Base-by-base conservation (phyloP, 1,140 invertebrate species). In the Papilio polytes region DNA sequence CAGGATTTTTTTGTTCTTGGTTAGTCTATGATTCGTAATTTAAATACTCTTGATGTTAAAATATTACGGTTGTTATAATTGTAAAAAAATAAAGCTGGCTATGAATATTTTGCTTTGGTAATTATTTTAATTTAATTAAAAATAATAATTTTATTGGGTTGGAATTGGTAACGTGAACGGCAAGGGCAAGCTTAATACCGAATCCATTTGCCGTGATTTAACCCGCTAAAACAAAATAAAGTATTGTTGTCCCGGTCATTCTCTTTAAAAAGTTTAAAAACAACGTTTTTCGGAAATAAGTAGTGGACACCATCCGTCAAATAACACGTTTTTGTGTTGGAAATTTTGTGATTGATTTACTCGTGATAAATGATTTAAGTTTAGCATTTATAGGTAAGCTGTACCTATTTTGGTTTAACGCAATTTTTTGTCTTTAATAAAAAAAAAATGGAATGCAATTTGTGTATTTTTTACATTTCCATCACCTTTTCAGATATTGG, bases 401-500 rank as follows among this genome's bases (percentile, higher is more conserved):
- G 22, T 63, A 70, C 63, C 63, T 70, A 70, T 70, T 70, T 70
- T 36, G 63, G 20, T 70, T 36, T 70, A 70, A 22, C 22, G 63
- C 63, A 70, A 63, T n/a, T 70, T n/a, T 70, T 70, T 70, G 31
- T 70, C 63, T 70, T 36, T 70, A 70, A 18, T 70, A 70, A 70
- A 70, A 70, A 70, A 70, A 31, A 36, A 3, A 6, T 70, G 1
- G 10, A 31, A 70, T 70, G 59, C 22, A 66, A 13, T 13, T 70
- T 15, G 3, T 63, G 36, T 70, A 18, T 6, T 36, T 70, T 36
- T 70, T 70, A 31, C 22, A 31, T 70, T 70, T 31, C n/a, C 53
- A n/a, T 18, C 51, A 53, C 51, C 36, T 41, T 41, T 41, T 4
- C 36, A 41, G n/a, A 56, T n/a, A 18, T 6, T 56, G 4, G 18